Evolutionary conservation across 2,888 invertebrate genomes (phyloP).

Genomic region (Rhodophaea formosa): DNA sequence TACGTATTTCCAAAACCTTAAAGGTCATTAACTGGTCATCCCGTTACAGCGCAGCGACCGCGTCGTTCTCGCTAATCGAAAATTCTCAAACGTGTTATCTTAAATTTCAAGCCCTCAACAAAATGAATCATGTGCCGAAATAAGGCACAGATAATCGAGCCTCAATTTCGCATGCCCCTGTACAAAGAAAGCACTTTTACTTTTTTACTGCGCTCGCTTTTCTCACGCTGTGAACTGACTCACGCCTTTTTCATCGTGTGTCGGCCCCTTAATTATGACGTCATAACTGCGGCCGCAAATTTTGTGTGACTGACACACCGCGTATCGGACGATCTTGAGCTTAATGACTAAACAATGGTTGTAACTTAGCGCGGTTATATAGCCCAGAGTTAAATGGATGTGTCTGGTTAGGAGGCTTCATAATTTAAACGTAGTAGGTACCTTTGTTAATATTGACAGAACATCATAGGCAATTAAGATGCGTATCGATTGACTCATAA

Average conservation of each 20-base stretch:
- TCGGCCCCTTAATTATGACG: slow-evolving; percentile 71
- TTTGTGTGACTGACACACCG: slow-evolving; percentile 56
- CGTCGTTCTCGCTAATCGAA: slow-evolving; percentile 70
- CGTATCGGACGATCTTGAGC: slow-evolving; percentile 55
- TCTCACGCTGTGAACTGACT: slow-evolving; percentile 66
- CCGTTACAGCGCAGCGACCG: slow-evolving; percentile 66
- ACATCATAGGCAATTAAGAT: neutral
- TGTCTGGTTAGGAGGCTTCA: slow-evolving; percentile 3
- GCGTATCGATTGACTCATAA: slow-evolving; percentile 4
- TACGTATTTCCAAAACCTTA: slow-evolving; percentile 15
- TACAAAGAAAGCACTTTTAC: slow-evolving; percentile 78
- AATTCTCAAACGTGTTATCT: slow-evolving; percentile 62
- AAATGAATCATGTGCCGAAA: slow-evolving; percentile 72
- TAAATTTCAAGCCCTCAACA: slow-evolving; percentile 64
- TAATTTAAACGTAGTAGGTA: slow-evolving; percentile 1
- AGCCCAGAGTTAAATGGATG: neutral
- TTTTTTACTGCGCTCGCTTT: slow-evolving; percentile 65
- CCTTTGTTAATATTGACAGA: neutral
- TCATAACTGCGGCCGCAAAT: slow-evolving; percentile 54
- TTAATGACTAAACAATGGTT: slow-evolving; percentile 31
- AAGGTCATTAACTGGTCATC: slow-evolving; percentile 49
- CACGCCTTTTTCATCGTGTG: slow-evolving; percentile 55
- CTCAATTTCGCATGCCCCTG: slow-evolving; percentile 63
- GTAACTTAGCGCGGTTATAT: slow-evolving; percentile 22
- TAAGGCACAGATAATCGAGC: slow-evolving; percentile 64